Evolutionary conservation across 1,140 invertebrate species (phyloP), one percentile per base, ranked within the genome.

Genomic region (Littorina saxatilis): DNA sequence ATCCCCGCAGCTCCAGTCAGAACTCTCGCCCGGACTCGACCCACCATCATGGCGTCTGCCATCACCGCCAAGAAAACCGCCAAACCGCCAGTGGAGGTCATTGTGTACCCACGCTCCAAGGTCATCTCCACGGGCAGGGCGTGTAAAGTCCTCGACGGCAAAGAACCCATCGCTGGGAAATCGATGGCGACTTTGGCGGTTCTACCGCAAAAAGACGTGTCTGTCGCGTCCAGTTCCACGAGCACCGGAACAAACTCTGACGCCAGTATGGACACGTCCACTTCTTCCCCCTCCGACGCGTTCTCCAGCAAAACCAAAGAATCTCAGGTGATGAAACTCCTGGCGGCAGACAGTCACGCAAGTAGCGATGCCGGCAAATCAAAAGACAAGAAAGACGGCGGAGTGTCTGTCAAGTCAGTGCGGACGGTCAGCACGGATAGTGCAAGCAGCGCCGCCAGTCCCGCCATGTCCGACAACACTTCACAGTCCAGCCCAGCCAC

Each of bases 71-170:
- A 29, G 29, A 78, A 78, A 29, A 27, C 76, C 11, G 17, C 37
- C 29, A 78, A 78, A 43, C 76, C 76, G 9, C 76, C 76, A 2
- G 76, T 78, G 35, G 76, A 78, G 37, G 76, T 78, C 15, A 78
- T 78, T 29, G 76, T 78, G 55, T 78, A 78, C 29, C 76, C 76
- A n/a, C 76, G 76, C 39, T 58, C 76, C 52, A 78, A 78, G 27
- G 76, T 78, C 4, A 78, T 78, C 39, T 78, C 76, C 35, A 78
- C 76, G 27, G 76, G 76, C n/a, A 61, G 76, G 43, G 76, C 76
- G 17, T 78, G 76, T 58, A 78, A 78, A 66, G 76, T 61, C 5
- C 29, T 43, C 9, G 76, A 66, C 58, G 66, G 40, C 23, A 17
- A 17, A 13, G 58, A 27, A n/a, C 55, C 63, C n/a, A 20, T 37